A percentile compares a stretch with the other conserved stretches of the same genome.
phyloP scores from a whole-genome alignment of 2,888 invertebrate species.

The Lepetodrilus schrolli region DNA sequence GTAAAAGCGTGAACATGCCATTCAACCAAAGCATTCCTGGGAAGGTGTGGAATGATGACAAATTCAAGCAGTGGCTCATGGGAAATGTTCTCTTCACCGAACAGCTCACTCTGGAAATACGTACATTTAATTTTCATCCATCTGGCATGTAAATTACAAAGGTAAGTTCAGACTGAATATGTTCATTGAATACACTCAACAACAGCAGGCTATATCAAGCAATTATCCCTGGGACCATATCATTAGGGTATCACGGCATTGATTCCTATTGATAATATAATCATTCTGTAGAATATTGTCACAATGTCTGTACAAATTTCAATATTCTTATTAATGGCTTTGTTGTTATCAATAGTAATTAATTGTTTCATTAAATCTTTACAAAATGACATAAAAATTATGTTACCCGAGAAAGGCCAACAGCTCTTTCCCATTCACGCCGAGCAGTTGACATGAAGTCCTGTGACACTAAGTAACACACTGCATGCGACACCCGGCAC shows the following conservation, averaged over 20 bases:
- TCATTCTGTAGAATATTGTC: too few species aligned
- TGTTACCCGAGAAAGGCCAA: background rate
- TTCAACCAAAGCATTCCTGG: slow-evolving; percentile 87
- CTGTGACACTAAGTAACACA: slow-evolving; percentile 88
- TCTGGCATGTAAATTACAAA: too few species aligned
- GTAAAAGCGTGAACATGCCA: slow-evolving; percentile 83
- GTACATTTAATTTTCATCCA: too few species aligned
- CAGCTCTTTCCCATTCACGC: slow-evolving; percentile 83
- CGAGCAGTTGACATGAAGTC: slow-evolving; percentile 84
- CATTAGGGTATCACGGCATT: too few species aligned
- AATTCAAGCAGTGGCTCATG: slow-evolving; percentile 74
- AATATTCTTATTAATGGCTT: too few species aligned
- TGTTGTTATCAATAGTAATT: too few species aligned
- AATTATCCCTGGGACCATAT: too few species aligned
- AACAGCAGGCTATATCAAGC: too few species aligned
- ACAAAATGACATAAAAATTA: background rate
- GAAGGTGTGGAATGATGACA: slow-evolving; percentile 86
- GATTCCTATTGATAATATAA: too few species aligned
- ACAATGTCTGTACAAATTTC: too few species aligned
- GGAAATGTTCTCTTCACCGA: slow-evolving; percentile 80
- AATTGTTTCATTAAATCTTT: background rate
- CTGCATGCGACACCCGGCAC: slow-evolving; percentile 88
- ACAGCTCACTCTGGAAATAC: background rate
- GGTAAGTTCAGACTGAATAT: too few species aligned
- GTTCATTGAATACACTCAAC: background rate